Conservation (phyloP, 2,888 invertebrate genomes). For the Scaptomyza cyrtandrae region DNA sequence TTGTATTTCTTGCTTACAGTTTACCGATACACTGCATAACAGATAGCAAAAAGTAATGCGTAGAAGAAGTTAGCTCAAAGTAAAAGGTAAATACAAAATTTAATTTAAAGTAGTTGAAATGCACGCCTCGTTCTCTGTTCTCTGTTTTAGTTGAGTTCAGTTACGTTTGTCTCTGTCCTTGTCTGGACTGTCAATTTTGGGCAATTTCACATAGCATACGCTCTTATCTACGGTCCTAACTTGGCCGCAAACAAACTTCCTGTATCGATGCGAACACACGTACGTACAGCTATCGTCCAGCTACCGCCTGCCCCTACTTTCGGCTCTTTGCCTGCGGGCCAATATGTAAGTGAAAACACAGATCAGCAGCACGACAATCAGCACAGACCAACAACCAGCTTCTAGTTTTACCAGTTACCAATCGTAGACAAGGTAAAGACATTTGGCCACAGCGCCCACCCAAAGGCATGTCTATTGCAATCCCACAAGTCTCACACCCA, state of each 20-base stretch:
- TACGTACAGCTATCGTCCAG: conserved; percentile 37
- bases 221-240: conserved; percentile 48
- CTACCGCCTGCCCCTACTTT: conserved; percentile 17
- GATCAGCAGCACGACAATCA: conserved; percentile 78
- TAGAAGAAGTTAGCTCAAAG: conserved; percentile 28
- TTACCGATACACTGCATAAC: conserved; percentile 3
- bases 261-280: conserved; percentile 72
- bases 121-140: background rate
- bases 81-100: conserved; percentile 70
- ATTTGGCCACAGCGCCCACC: conserved; percentile 56
- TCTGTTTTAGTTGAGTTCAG: too few species aligned
- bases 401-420: conserved; percentile 6
- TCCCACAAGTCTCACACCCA: background rate
- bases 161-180: background rate
- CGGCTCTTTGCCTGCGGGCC: conserved; percentile 45
- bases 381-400: conserved; percentile 40
- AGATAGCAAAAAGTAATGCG: background rate
- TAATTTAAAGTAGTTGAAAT: conserved; percentile 70
- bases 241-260: conserved; percentile 77
- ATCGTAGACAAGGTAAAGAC: conserved; percentile 70
- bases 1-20: conserved; percentile 7
- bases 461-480: conserved; percentile 49
- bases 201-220: conserved; percentile 50
- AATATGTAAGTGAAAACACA: conserved; percentile 79
- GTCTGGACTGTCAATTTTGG: background rate